Evolutionary conservation across 2,113 vertebrate genomes (phyloP).

Genomic region (Oreotrochilus melanogaster): DNA sequence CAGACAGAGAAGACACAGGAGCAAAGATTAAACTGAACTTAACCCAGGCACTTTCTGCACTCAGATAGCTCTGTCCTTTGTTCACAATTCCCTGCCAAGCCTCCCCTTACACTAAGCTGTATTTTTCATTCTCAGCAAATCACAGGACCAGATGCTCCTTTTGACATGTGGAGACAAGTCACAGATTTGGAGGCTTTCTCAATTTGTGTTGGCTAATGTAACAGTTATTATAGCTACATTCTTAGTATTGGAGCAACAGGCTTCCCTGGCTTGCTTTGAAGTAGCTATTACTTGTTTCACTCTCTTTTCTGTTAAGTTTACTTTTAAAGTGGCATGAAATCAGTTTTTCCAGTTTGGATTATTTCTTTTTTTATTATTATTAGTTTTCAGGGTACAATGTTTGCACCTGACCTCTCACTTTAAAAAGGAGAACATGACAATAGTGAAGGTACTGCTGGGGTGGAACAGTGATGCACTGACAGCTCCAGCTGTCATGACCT

Average conservation of each 20-base stretch:
- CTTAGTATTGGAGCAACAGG: conserved; percentile 56
- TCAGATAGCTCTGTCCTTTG: conserved; percentile 8
- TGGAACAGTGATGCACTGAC: not conserved
- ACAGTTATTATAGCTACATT: conserved; percentile 59
- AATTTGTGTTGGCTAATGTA: conserved; percentile 65
- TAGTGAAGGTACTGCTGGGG: not conserved
- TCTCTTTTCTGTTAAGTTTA: conserved; percentile 25
- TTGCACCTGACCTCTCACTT: not conserved
- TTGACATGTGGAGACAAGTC: conserved; percentile 65
- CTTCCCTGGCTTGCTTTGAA: conserved; percentile 50
- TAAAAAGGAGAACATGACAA: not conserved
- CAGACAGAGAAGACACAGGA: not conserved
- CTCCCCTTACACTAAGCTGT: not conserved
- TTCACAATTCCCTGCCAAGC: not conserved
- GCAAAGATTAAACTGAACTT: conserved; percentile 40
- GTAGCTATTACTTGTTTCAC: conserved; percentile 22
- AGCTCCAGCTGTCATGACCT: not conserved
- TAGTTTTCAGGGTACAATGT: conserved; percentile 12
- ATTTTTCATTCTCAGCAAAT: conserved; percentile 55
- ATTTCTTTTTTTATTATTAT: not conserved
- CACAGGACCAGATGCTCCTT: conserved; percentile 44
- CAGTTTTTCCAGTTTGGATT: conserved; percentile 33
- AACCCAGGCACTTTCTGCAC: conserved; percentile 5
- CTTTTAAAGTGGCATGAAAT: conserved; percentile 32
- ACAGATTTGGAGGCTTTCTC: conserved; percentile 60